Evolutionary conservation across 2,797 vertebrate genomes (phyloP).

Genomic region (Pangasius larnaudii): DNA sequence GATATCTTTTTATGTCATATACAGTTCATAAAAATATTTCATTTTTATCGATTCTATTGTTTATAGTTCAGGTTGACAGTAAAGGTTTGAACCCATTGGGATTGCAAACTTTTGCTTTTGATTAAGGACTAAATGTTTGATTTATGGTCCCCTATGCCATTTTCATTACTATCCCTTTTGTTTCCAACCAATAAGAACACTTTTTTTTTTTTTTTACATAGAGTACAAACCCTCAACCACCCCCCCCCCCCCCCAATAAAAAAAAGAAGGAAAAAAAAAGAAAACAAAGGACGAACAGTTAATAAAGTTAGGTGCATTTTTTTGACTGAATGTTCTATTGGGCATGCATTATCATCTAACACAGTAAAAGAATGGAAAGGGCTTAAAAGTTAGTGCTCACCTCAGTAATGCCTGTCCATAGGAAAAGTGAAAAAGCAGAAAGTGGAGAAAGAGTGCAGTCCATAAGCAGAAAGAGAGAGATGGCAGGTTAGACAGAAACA

Average conservation of each 20-base stretch:
- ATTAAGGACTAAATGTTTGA: neutral
- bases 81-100: neutral
- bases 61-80: neutral
- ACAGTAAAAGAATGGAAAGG: neutral
- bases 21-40: neutral
- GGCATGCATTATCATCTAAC: neutral
- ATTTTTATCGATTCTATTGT: neutral
- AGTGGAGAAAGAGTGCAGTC: slow-evolving; percentile 66
- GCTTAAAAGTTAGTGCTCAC: slow-evolving; percentile 79
- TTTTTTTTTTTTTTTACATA: neutral
- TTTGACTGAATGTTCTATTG: neutral
- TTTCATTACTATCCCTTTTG: neutral
- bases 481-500: slow-evolving; percentile 23
- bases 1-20: neutral
- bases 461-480: slow-evolving; percentile 59
- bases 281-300: neutral
- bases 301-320: neutral
- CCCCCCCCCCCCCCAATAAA: neutral
- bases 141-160: too few relatives aligned
- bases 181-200: neutral
- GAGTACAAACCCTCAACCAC: neutral
- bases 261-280: too few relatives aligned
- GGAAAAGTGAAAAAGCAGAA: slow-evolving; percentile 75
- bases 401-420: slow-evolving; percentile 94
- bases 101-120: neutral